Evolutionary conservation across 2,888 invertebrate species (phyloP).

Genomic region (Tenthredo distinguenda): DNA sequence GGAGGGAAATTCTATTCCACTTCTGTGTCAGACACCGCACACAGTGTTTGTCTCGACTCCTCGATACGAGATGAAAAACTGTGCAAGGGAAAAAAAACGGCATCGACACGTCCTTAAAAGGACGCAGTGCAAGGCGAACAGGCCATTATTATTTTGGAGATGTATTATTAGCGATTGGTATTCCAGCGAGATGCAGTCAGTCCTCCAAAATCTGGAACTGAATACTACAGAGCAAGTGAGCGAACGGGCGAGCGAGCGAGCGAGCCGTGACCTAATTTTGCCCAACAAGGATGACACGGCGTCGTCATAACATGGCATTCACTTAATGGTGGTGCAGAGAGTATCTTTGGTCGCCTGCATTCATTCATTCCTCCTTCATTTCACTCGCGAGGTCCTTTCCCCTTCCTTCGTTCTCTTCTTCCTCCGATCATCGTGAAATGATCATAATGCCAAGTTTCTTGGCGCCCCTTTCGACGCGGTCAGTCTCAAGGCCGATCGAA

Average conservation of each 20-base stretch:
- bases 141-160: slow-evolving; percentile 20
- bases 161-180: slow-evolving; percentile 40
- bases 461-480: background rate
- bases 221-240: background rate
- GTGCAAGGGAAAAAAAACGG: background rate
- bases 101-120: slow-evolving; percentile 1
- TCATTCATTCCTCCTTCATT: background rate
- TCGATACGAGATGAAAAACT: background rate
- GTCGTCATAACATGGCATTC: background rate
- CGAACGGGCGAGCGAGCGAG: background rate
- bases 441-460: slow-evolving; percentile 9
- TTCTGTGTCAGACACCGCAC: background rate
- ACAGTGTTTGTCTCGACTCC: background rate
- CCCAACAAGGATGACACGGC: slow-evolving; percentile 37
- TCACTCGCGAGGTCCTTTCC: background rate
- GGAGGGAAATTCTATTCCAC: background rate
- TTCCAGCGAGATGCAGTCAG: slow-evolving; percentile 15
- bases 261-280: slow-evolving; percentile 36
- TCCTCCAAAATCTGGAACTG: slow-evolving; percentile 21
- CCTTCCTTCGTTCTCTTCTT: background rate
- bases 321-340: background rate
- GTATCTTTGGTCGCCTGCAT: background rate
- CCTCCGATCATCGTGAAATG: background rate
- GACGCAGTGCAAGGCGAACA: slow-evolving; percentile 6
- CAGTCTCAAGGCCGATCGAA: background rate